Evolutionary conservation across 2,888 invertebrate genomes (phyloP), one percentile per base, ranked within the genome.

Genomic region (Rhagonycha fulva): DNA sequence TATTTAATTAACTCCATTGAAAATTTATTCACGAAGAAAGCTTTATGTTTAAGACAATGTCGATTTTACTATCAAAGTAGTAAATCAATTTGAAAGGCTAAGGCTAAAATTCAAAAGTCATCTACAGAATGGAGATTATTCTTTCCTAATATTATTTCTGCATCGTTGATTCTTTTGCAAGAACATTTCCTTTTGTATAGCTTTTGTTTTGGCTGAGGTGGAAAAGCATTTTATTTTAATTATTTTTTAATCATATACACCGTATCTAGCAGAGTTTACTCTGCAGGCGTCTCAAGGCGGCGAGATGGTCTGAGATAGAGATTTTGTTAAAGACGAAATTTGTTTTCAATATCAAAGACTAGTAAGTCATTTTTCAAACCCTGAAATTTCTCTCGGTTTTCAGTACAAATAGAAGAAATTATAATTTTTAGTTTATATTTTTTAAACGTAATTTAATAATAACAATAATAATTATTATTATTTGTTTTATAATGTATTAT

Each of bases 81-180:
- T 47, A 47, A 47, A 47, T 47, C 12, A 47, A 47, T 47, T 47
- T n/a, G 47, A 47, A 47, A n/a, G 47, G n/a, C 7, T 47, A n/a
- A n/a, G n/a, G 47, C 66, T 63, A 26, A 71, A 63, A 28, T 71
- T 66, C 60, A 19, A 68, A 76, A 76, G 70, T 76, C 69, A 76
- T 76, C 63, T 72, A n/a, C 61, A 76, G 72, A 76, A 63, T 72
- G 70, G 72, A 70, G 12, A 69, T 66, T 24, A 66, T 24, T 26
- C 30, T 68, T 68, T 68, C 24, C 30, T 68, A 66, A 62, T 26
- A 71, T 76, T 76, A 76, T 68, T 71, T 76, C 76, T 73, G 47
- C 62, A n/a, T 63, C 47, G 73, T 67, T 28, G 66, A 73, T 24
- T 60, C 76, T 30, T 26, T 76, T 30, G 67, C 19, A n/a, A 62